Conservation (phyloP, 2,888 invertebrate species). For the Morpho achilles region DNA sequence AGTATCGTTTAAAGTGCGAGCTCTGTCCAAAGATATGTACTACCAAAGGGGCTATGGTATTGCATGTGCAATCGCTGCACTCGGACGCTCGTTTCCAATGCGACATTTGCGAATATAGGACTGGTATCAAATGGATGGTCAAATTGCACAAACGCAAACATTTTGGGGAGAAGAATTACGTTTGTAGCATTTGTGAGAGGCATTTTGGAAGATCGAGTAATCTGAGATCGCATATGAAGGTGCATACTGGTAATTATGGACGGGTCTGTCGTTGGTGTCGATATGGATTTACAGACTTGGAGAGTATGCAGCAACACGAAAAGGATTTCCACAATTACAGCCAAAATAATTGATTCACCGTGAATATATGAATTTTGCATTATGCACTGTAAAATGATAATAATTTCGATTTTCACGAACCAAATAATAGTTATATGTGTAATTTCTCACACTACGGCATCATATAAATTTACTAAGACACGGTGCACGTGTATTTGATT, state of each 20-base stretch:
- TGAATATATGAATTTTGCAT: no score
- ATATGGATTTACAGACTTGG: slow-evolving; percentile 45
- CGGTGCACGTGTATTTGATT: no score
- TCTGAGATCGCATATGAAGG: slow-evolving; percentile 56
- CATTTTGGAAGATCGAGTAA: slow-evolving; percentile 76
- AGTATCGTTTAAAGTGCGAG: slow-evolving; percentile 55
- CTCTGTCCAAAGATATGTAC: slow-evolving; percentile 61
- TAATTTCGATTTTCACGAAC: no score
- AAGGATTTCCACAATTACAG: slow-evolving; percentile 43
- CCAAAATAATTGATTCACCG: slow-evolving; percentile 27
- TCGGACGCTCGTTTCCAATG: slow-evolving; percentile 50
- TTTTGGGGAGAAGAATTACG: slow-evolving; percentile 66
- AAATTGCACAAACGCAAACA: slow-evolving; percentile 70
- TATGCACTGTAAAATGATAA: no score
- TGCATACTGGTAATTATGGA: slow-evolving; percentile 53
- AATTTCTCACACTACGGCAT: no score
- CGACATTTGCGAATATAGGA: slow-evolving; percentile 55
- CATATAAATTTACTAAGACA: no score
- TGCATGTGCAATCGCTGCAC: slow-evolving; percentile 74
- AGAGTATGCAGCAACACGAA: slow-evolving; percentile 43
- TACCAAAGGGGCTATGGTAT: slow-evolving; percentile 72
- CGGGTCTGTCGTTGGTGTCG: slow-evolving; percentile 55
- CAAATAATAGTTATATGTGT: not conserved
- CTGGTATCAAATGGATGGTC: slow-evolving; percentile 53
- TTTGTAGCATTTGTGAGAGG: slow-evolving; percentile 76